Evolutionary conservation across 2,113 vertebrate genomes (phyloP).

Genomic region (Pluvialis apricaria): DNA sequence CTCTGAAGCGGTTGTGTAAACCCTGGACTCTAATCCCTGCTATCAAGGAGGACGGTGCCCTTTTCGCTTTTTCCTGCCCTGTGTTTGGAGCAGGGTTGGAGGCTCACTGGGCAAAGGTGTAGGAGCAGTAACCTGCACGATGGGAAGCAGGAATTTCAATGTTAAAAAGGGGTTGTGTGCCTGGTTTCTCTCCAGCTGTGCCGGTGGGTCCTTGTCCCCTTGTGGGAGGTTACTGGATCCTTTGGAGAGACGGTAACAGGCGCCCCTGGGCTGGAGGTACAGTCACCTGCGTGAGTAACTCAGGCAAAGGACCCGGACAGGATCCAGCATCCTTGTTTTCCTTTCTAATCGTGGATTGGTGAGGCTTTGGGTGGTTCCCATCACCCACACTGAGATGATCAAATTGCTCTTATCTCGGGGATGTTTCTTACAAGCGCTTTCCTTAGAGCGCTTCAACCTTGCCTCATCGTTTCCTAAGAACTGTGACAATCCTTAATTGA

Average conservation of each 20-base stretch:
- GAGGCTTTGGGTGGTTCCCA: neutral
- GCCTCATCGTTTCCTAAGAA: neutral
- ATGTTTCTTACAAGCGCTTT: neutral
- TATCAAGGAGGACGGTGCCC: neutral
- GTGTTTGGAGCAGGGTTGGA: neutral
- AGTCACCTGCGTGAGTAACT: neutral
- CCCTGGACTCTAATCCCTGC: neutral
- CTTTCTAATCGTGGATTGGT: neutral
- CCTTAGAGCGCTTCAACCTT: neutral
- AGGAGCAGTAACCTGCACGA: neutral
- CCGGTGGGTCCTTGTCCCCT: neutral
- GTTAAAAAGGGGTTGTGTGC: accelerated
- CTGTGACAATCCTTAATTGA: neutral
- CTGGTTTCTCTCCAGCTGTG: neutral
- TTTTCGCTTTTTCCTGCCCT: neutral
- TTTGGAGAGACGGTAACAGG: neutral
- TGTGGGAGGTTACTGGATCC: accelerated
- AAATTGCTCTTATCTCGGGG: neutral
- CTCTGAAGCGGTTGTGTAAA: neutral
- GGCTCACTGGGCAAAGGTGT: accelerated
- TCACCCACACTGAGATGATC: neutral
- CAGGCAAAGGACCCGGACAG: accelerated
- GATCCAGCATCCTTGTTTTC: neutral
- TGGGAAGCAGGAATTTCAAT: neutral
- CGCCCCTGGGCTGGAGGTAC: neutral